Evolutionary conservation across 2,797 vertebrate genomes (phyloP).

Genomic region (Lacerta viridis): DNA sequence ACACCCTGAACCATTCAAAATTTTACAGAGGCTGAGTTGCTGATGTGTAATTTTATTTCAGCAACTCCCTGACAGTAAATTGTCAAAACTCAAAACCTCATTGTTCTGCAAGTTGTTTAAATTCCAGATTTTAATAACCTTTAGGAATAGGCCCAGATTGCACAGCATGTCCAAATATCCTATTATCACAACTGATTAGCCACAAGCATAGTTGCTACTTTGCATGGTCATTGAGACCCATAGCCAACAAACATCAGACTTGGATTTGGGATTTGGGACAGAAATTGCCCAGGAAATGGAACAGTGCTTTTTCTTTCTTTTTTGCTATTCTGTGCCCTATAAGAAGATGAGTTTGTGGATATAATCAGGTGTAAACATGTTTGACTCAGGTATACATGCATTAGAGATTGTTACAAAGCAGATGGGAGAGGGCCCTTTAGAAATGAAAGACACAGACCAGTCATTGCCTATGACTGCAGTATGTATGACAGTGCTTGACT

Average conservation of each 20-base stretch:
- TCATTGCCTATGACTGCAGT: not conserved
- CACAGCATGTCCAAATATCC: not conserved
- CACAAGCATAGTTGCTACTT: not conserved
- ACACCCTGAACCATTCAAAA: not conserved
- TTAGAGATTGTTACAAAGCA: not conserved
- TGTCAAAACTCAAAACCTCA: rapidly evolving
- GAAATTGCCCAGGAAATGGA: not conserved
- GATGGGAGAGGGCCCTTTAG: not conserved
- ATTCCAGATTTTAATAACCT: not conserved
- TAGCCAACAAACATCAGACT: not conserved
- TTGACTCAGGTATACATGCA: not conserved
- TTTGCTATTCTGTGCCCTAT: not conserved
- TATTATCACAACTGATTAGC: not conserved
- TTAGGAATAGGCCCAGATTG: not conserved
- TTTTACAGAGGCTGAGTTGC: not conserved
- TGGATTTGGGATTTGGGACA: not conserved
- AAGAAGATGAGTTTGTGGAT: not conserved
- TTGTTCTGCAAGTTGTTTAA: slow-evolving; percentile 12
- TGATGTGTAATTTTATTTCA: slow-evolving; percentile 17
- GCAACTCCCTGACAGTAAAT: not conserved
- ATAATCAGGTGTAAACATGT: not conserved
- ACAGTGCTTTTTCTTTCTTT: not conserved
- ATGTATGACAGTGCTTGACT: not conserved
- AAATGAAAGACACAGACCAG: not conserved
- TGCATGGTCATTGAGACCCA: not conserved